phyloP scores from a whole-genome alignment of 2,797 vertebrate genomes.

The Rhadinocentrus ornatus region DNA sequence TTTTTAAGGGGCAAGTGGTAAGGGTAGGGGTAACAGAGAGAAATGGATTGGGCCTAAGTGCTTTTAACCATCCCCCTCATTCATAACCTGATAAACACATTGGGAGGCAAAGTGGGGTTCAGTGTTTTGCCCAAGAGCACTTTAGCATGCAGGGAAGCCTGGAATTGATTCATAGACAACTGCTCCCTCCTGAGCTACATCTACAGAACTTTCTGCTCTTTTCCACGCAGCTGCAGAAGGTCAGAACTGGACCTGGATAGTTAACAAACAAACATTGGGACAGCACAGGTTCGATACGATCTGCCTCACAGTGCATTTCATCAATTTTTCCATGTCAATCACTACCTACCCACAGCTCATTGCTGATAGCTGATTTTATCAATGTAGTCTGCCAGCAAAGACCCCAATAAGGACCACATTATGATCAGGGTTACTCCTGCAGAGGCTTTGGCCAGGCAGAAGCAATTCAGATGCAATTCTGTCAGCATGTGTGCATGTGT shows the following conservation, averaged over 20 bases:
- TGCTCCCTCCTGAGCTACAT: no score
- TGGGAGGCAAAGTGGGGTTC: no score
- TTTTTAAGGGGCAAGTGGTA: no score
- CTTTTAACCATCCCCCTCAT: no score
- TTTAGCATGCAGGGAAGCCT: no score
- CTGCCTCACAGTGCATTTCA: conserved; percentile 31
- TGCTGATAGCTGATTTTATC: conserved; percentile 65
- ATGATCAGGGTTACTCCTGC: conserved; percentile 44
- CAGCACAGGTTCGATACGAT: neutral
- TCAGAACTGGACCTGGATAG: neutral
- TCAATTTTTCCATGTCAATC: conserved; percentile 48
- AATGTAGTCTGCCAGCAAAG: conserved; percentile 43
- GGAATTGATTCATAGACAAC: no score
- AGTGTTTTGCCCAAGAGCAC: no score
- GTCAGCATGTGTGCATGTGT: conserved; percentile 20
- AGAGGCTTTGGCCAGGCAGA: conserved; percentile 43
- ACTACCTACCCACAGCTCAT: conserved; percentile 35
- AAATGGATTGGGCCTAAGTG: no score
- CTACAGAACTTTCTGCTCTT: no score
- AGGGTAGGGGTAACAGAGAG: no score
- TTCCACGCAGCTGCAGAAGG: neutral
- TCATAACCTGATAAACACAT: no score
- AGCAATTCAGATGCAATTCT: conserved; percentile 37
- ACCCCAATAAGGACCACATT: conserved; percentile 37
- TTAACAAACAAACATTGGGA: conserved; percentile 12